Evolutionary conservation across 2,113 vertebrate genomes (phyloP).

Genomic region (Nerophis lumbriciformis): DNA sequence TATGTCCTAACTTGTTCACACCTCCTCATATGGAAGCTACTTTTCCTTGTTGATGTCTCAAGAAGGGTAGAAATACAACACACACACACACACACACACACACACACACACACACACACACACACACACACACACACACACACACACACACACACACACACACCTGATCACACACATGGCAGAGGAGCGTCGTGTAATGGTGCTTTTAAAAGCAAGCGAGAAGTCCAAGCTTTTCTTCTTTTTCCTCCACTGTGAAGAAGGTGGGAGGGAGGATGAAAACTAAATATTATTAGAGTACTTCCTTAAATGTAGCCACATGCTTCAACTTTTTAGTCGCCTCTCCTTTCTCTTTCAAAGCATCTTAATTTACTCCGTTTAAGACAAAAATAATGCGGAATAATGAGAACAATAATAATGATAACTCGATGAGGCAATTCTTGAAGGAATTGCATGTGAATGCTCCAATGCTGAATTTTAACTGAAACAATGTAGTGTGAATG

Average conservation of each 20-base stretch:
- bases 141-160: slow-evolving; percentile 23
- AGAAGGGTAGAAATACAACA: background rate
- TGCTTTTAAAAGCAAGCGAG: slow-evolving; percentile 27
- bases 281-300: background rate
- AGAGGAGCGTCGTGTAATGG: slow-evolving; percentile 34
- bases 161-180: slow-evolving; percentile 6
- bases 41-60: too few species aligned
- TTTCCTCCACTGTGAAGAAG: slow-evolving; percentile 15
- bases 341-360: too few species aligned
- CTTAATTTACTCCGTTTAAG: too few species aligned
- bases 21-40: too few species aligned
- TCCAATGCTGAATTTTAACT: too few species aligned
- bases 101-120: slow-evolving; percentile 11
- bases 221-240: slow-evolving; percentile 48
- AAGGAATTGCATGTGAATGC: too few species aligned
- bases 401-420: too few species aligned
- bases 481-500: too few species aligned
- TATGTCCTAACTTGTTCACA: too few species aligned
- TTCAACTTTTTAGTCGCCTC: too few species aligned
- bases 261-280: background rate
- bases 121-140: slow-evolving; percentile 21
- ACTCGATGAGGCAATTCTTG: too few species aligned
- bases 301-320: background rate
- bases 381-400: too few species aligned
- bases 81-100: slow-evolving; percentile 21